Conservation (phyloP, 2,888 invertebrate genomes). For the Heliothis peltigera region DNA sequence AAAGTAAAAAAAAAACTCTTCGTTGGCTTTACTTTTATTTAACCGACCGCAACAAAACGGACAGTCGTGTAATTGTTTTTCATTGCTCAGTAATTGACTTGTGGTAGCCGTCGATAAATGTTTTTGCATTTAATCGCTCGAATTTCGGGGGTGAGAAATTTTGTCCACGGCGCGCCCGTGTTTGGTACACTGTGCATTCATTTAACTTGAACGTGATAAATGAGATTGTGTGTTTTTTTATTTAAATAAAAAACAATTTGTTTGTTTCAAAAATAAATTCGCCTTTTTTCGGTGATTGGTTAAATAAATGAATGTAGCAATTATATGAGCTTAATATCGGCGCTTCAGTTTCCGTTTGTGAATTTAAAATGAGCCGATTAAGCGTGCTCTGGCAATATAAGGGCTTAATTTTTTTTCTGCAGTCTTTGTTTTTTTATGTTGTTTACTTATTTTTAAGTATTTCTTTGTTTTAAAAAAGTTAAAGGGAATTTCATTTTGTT, state of each 20-base stretch:
- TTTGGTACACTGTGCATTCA: slow-evolving; percentile 58
- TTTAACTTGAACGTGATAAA: slow-evolving; percentile 66
- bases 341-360: slow-evolving; percentile 29
- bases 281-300: slow-evolving; percentile 26
- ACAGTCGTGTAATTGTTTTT: slow-evolving; percentile 85
- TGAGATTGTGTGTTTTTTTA: slow-evolving; percentile 57
- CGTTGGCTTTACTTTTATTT: slow-evolving; percentile 69
- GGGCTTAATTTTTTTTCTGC: slow-evolving; percentile 15
- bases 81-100: slow-evolving; percentile 85
- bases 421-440: slow-evolving; percentile 4
- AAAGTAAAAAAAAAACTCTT: slow-evolving; percentile 39
- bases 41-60: slow-evolving; percentile 73
- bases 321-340: slow-evolving; percentile 41
- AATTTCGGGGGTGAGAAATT: slow-evolving; percentile 65
- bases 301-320: slow-evolving; percentile 34
- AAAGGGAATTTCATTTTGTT: too few species aligned
- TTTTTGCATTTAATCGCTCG: slow-evolving; percentile 76
- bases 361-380: slow-evolving; percentile 47
- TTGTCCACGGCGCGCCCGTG: slow-evolving; percentile 48
- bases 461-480: too few species aligned
- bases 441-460: slow-evolving; percentile 19
- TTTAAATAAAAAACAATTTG: slow-evolving; percentile 48
- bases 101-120: slow-evolving; percentile 80
- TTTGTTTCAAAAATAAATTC: slow-evolving; percentile 48
- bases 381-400: slow-evolving; percentile 11